Evolutionary conservation across 2,888 invertebrate species (phyloP), one percentile per base, ranked within the genome.

Genomic region (Lydus trimaculatus): DNA sequence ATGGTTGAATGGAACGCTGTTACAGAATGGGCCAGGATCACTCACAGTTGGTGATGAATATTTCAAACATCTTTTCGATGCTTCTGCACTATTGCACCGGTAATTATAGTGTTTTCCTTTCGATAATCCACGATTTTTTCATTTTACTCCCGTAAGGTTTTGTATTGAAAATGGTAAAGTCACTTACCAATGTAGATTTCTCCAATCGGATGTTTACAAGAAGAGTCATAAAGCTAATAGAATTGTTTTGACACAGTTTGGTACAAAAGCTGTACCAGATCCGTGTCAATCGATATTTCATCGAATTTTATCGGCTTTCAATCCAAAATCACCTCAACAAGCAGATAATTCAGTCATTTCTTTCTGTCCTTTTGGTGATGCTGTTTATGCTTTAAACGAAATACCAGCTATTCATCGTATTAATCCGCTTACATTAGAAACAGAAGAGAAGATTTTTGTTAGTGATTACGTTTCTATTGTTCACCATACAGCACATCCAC

Each of bases 301-400:
- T 69, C 84, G 84, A 71, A 74, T 85, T 60, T 72, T 81, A 9
- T 79, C 84, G 28, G 67, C 92, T 61, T 95, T 95, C 80, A 90
- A 89, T 63, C 89, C 91, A 0, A 89, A 89, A 5, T 89, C 89
- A 48, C 87, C 89, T 52, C 87, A 88, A 1, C 82, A 88, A 73
- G 91, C 95, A 0, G 98, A 98, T 82, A 98, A 97, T 82, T 92
- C 95, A 0, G 93, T 94, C 91, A 96, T 98, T 77, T 95, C 96
- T 0, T 87, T 98, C 48, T 95, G 96, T 82, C 95, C 96, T 0
- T 93, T 96, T 78, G 94, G 93, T 0, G 96, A 97, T 83, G 93
- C 96, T 82, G 89, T 94, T 67, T 97, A 94, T 78, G 92, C 96
- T 0, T 92, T 96, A 71, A 92, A 95, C 0, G 97, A 98, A 87